phyloP scores from a whole-genome alignment of 2,113 vertebrate genomes.

The Fregetta grallaria region DNA sequence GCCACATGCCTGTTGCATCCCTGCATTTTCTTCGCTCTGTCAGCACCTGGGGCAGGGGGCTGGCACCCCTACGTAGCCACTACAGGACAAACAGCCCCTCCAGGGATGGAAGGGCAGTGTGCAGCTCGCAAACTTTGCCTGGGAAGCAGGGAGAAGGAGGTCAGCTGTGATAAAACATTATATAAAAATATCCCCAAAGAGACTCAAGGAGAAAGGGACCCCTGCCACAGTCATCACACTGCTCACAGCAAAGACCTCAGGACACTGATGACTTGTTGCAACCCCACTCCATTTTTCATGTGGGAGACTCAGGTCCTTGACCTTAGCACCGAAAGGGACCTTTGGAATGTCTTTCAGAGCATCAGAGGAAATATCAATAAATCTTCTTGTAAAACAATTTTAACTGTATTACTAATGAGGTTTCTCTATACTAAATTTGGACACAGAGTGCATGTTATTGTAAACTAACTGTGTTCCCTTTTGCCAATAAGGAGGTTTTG shows the following conservation, averaged over 20 bases:
- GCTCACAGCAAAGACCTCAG: background rate
- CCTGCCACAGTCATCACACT: background rate
- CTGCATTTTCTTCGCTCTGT: background rate
- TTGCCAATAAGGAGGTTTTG: background rate
- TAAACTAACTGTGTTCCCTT: background rate
- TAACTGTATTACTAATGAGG: background rate
- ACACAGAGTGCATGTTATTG: background rate
- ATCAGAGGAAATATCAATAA: background rate
- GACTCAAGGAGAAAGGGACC: background rate
- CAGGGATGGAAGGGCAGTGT: fast-evolving
- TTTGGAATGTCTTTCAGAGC: background rate
- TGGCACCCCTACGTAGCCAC: background rate
- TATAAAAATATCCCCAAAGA: background rate
- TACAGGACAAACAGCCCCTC: background rate
- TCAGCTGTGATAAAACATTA: background rate
- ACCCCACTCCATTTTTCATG: background rate
- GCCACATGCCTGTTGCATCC: fast-evolving
- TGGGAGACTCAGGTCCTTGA: background rate
- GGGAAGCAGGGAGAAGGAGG: background rate
- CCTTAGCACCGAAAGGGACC: background rate
- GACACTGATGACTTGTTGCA: background rate
- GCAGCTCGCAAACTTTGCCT: background rate
- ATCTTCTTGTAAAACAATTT: background rate
- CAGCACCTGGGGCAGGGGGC: fast-evolving
- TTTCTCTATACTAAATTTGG: background rate